Evolutionary conservation across 2,113 vertebrate species (phyloP).

Genomic region (Mirza zaza): DNA sequence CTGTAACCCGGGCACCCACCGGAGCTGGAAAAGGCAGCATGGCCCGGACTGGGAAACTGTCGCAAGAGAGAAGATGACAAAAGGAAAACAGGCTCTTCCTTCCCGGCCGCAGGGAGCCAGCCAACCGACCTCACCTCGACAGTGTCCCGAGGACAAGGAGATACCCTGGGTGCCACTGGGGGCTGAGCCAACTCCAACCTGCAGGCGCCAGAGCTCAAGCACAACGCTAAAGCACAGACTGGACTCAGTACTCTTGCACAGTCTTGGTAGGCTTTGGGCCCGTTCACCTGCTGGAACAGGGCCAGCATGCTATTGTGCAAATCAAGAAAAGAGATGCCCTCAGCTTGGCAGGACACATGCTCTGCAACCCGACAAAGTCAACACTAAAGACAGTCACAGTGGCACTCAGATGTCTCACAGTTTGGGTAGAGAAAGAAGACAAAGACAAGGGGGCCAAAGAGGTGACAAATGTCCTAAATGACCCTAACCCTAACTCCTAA

Average conservation of each 20-base stretch:
- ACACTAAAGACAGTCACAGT: not conserved
- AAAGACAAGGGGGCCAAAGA: not conserved
- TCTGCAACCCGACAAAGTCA: not conserved
- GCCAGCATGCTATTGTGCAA: too few relatives aligned
- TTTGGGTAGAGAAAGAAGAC: not conserved
- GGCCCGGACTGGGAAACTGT: not conserved
- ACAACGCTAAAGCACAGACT: too few relatives aligned
- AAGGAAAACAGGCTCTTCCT: too few relatives aligned
- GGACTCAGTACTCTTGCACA: fast-evolving
- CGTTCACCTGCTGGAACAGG: not conserved
- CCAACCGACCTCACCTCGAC: fast-evolving
- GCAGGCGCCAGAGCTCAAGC: too few relatives aligned
- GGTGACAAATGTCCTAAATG: fast-evolving
- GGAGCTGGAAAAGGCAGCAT: not conserved
- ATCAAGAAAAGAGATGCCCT: too few relatives aligned
- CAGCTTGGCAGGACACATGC: not conserved
- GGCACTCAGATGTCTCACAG: fast-evolving
- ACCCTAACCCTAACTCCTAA: too few relatives aligned
- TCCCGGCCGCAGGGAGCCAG: not conserved
- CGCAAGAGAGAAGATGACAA: too few relatives aligned
- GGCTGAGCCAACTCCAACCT: not conserved
- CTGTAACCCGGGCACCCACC: too few relatives aligned
- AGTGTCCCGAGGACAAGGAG: too few relatives aligned
- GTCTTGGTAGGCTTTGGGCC: fast-evolving
- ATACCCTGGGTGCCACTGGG: not conserved